Base-by-base conservation (phyloP, 2,113 vertebrate species). In the Cariama cristata region DNA sequence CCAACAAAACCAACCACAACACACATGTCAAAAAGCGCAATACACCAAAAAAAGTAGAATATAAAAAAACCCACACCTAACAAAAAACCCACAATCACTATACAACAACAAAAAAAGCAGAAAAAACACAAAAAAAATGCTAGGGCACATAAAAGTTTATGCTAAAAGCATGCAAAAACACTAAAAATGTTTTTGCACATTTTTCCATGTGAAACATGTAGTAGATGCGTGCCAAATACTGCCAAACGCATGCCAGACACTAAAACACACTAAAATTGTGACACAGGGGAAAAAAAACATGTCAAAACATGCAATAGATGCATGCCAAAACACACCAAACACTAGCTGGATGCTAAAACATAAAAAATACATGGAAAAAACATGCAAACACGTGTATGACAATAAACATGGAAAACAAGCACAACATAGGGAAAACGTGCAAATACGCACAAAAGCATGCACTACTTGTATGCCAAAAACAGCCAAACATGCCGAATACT, bases 311-410 rank as follows among this genome's bases (percentile, higher is more conserved):
- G 28, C 32, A 73, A 58, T 0, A 79, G 14, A 32, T 20, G 7
- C 9, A 50, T 19, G 71, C 8, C 24, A 92, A 86, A 86, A 45
- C 14, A 40, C 38, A 79, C 15, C 5, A 80, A 72, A 55, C 30
- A 5, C 12, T 59, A 47, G 6, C 67, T 40, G 53, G 28, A 22
- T 76, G 28, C 18, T 59, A 55, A 71, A 75, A 59, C 0, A 0
- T 4, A 15, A 47, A 40, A 22, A 89, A 63, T 5, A 35, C 26
- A 28, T 15, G 10, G 49, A 45, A 64, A 72, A 81, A 63, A 44
- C 17, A 30, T 35, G 13, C 45, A 85, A 67, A 75, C 28, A 6
- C 14, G 45, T 8, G 2, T 6, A 17, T 24, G 22, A 35, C 22
- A 72, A 59, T n/a, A 32, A 64, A 55, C 8, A 71, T 0, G 20